These are phyloP conservation scores for Lampris incognitus DNA, from an alignment of 2,113 vertebrate species.

Conservation along the genomic window DNA sequence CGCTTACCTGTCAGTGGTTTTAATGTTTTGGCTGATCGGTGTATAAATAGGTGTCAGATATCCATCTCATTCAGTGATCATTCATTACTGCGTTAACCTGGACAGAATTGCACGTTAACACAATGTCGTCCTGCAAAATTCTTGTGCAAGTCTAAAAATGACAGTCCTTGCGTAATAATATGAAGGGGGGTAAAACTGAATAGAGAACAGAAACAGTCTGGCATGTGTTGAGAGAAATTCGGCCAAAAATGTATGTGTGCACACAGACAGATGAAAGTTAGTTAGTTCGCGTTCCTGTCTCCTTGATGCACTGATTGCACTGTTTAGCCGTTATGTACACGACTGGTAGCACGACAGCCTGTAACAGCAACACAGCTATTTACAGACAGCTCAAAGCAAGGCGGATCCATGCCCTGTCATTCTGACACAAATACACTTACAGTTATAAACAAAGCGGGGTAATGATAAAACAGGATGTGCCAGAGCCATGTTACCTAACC, in stretches of 20 bases:
- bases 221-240: neutral
- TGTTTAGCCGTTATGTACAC: constrained; percentile 3
- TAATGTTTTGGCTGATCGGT: no score
- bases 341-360: constrained; percentile 9
- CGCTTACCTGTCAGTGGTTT: no score
- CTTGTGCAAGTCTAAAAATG: no score
- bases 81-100: no score
- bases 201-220: neutral
- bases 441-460: neutral
- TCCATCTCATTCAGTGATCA: no score
- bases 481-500: neutral
- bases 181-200: neutral
- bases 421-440: neutral
- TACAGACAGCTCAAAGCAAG: neutral
- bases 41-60: no score
- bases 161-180: no score
- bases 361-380: constrained; percentile 22
- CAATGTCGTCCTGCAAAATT: no score
- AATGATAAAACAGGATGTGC: neutral
- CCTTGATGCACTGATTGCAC: neutral
- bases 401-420: neutral
- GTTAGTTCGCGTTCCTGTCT: neutral
- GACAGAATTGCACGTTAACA: no score
- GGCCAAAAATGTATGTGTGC: neutral
- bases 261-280: neutral